Evolutionary conservation across 1,140 invertebrate genomes (phyloP).

Genomic region (Apolygus lucorum): DNA sequence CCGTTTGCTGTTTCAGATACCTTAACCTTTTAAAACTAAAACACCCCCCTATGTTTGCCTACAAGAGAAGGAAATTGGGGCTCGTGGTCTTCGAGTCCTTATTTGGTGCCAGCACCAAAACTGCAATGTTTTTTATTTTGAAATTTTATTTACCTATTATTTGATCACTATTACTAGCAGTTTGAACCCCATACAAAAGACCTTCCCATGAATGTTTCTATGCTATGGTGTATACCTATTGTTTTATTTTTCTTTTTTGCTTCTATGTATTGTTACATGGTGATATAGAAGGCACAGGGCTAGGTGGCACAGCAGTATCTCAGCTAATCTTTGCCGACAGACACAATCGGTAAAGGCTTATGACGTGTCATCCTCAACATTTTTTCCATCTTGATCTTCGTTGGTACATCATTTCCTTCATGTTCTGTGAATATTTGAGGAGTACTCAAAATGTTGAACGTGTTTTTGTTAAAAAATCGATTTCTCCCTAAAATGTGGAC

Average conservation of each 20-base stretch:
- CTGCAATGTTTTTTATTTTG: slow-evolving; percentile 10
- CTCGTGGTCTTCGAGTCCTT: not conserved
- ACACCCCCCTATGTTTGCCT: too few relatives aligned
- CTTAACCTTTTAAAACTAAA: not conserved
- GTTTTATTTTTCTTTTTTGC: slow-evolving; percentile 26
- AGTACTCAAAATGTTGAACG: too few relatives aligned
- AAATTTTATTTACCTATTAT: slow-evolving; percentile 1
- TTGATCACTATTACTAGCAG: not conserved
- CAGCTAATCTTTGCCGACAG: slow-evolving; percentile 25
- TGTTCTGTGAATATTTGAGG: too few relatives aligned
- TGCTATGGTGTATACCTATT: not conserved
- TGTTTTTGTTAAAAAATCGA: too few relatives aligned
- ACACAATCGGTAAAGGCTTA: slow-evolving; percentile 26
- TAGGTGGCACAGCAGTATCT: slow-evolving; percentile 25
- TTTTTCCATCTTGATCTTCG: not conserved
- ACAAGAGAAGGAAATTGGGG: not conserved
- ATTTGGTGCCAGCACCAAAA: too few relatives aligned
- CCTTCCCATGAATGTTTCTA: not conserved
- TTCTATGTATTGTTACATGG: slow-evolving; percentile 29
- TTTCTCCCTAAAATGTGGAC: too few relatives aligned
- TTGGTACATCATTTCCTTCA: slow-evolving; percentile 3
- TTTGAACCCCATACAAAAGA: not conserved
- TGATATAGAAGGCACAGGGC: slow-evolving; percentile 23
- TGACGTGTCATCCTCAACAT: slow-evolving; percentile 17
- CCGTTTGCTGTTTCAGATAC: slow-evolving; percentile 27